phyloP scores from a whole-genome alignment of 2,888 invertebrate species.

The Platycheirus rosarum region DNA sequence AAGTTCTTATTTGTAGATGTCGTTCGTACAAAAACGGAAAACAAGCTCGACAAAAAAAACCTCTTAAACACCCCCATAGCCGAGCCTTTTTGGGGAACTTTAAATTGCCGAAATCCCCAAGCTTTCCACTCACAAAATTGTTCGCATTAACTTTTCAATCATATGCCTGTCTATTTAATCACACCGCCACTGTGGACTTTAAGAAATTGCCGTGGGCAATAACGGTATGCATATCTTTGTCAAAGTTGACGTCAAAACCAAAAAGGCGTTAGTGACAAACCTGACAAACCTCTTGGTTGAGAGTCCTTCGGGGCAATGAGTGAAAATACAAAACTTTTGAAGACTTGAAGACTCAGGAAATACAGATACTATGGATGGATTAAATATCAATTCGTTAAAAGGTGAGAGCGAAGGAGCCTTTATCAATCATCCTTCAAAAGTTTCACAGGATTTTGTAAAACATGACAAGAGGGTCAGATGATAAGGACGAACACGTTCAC shows the following conservation, averaged over 20 bases:
- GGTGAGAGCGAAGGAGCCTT: constrained; percentile 47
- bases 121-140: constrained; percentile 58
- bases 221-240: constrained; percentile 26
- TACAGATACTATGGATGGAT: constrained; percentile 21
- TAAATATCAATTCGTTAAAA: constrained; percentile 51
- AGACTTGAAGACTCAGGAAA: not conserved
- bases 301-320: constrained; percentile 20
- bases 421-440: constrained; percentile 61
- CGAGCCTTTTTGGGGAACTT: constrained; percentile 29
- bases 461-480: constrained; percentile 25
- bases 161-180: constrained; percentile 63
- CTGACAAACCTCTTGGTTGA: not conserved
- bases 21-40: constrained; percentile 20
- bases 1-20: constrained; percentile 21
- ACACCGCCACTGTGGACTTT: constrained; percentile 39
- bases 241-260: constrained; percentile 16
- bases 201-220: constrained; percentile 24
- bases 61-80: not conserved
- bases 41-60: not conserved
- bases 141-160: constrained; percentile 67
- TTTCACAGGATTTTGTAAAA: constrained; percentile 19
- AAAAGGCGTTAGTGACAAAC: not conserved
- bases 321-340: constrained; percentile 12
- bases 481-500: constrained; percentile 1
- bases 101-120: constrained; percentile 49